Evolutionary conservation across 2,797 vertebrate species (phyloP), one percentile per base, ranked within the genome.

Genomic region (Monodelphis domestica): DNA sequence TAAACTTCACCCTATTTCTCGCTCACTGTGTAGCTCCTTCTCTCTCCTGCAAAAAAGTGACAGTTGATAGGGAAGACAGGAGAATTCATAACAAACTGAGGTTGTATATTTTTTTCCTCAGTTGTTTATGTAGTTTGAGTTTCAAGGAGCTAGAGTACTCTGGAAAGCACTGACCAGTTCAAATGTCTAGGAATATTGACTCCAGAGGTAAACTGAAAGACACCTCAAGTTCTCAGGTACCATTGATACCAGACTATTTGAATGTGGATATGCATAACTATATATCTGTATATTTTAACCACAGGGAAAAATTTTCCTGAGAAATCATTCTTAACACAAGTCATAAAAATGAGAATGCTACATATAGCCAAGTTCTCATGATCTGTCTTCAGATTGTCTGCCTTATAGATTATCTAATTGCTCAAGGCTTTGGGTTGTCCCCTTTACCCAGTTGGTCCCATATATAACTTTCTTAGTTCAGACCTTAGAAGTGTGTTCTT

Each of bases 371-470:
- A 91, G 12, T 91, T 93, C 51, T 91, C 2, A 38, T 78, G 54
- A 93, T 92, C 90, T 95, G 51, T 14, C 88, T 56, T 4, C 63
- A 51, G 54, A 57, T 63, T 92, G 94, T 89, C 89, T 24, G 92
- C 53, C 54, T 30, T 94, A 38, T 87, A 1, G 38, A 30, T 52
- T 78, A 33, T 26, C 26, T 30, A 33, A n/a, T 0, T 28, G 2
- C 17, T 33, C 17, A 52, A 88, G 29, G 87, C 33, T 54, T 89
- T 57, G 50, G 51, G 89, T 52, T 57, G 26, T 57, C 51, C 55
- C 21, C 38, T 94, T 92, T 45, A 45, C 55, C 7, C 14, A 9
- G 33, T 28, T 51, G 90, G 33, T 14, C 78, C 54, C 56, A 50
- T 51, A 70, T 24, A 45, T 95, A 63, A 33, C 91, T 94, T 90